Percentiles rank a stretch among this genome's conserved stretches.
Evolutionary conservation across 2,888 invertebrate species (phyloP).

Genomic region (Taenaris catops): DNA sequence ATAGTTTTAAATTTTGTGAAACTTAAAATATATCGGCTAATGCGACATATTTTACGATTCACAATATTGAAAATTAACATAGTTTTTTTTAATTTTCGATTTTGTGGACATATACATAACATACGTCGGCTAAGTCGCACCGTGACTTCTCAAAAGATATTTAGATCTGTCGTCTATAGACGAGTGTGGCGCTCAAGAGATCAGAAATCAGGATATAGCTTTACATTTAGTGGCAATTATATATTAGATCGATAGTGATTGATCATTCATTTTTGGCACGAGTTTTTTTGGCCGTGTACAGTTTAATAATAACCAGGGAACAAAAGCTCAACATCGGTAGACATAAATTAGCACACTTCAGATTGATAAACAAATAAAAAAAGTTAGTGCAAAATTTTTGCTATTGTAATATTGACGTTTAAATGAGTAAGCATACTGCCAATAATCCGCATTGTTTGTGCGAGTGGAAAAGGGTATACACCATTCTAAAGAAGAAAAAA

Average conservation of each 20-base stretch:
- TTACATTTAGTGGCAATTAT: constrained; percentile 47
- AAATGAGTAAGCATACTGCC: constrained; percentile 19
- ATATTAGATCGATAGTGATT: constrained; percentile 42
- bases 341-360: constrained; percentile 17
- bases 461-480: constrained; percentile 30
- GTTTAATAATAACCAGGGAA: constrained; percentile 55
- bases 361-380: constrained; percentile 17
- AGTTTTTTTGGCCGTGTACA: constrained; percentile 38
- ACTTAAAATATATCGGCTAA: too few species aligned
- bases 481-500: constrained; percentile 30
- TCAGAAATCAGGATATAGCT: constrained; percentile 33
- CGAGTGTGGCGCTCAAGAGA: too few species aligned
- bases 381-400: constrained; percentile 31
- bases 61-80: too few species aligned
- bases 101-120: too few species aligned
- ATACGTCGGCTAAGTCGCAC: too few species aligned
- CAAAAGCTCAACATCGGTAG: constrained; percentile 41
- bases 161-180: too few species aligned
- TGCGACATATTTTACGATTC: too few species aligned
- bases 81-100: too few species aligned
- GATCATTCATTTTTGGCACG: constrained; percentile 34
- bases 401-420: constrained; percentile 19
- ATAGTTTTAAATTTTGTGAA: too few species aligned
- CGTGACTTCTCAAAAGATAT: too few species aligned
- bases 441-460: constrained; percentile 19